Evolutionary conservation across 2,888 invertebrate genomes (phyloP).

Genomic region (Uropetala carovei): DNA sequence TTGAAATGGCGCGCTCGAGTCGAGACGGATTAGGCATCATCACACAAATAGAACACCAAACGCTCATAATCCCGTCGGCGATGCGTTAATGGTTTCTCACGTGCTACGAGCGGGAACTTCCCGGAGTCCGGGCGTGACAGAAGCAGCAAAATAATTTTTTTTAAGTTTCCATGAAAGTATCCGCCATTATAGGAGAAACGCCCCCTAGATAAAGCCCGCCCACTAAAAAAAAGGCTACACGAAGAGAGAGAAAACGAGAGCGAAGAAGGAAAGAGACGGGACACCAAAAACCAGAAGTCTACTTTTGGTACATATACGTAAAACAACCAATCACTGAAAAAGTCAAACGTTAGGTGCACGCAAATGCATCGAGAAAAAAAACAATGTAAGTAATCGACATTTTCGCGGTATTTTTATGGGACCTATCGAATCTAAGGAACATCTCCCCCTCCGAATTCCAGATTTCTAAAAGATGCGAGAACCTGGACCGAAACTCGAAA

Average conservation of each 20-base stretch:
- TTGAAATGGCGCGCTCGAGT: constrained; percentile 3
- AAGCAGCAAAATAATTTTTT: not conserved
- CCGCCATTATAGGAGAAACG: constrained; percentile 17
- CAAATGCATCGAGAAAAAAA: too few species aligned
- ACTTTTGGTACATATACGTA: not conserved
- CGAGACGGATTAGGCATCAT: not conserved
- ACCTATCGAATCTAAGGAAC: too few species aligned
- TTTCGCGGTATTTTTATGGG: too few species aligned
- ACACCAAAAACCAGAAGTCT: not conserved
- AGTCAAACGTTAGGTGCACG: too few species aligned
- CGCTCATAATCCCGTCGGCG: not conserved
- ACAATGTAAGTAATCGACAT: too few species aligned
- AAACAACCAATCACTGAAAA: too few species aligned
- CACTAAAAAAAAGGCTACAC: not conserved
- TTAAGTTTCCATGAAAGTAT: not conserved
- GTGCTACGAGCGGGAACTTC: not conserved
- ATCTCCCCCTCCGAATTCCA: too few species aligned
- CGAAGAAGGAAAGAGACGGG: too few species aligned
- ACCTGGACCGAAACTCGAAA: too few species aligned
- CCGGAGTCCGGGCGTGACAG: too few species aligned
- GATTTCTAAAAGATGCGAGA: too few species aligned
- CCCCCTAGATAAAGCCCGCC: not conserved
- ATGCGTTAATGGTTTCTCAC: not conserved
- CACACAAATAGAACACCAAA: not conserved
- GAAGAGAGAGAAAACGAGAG: too few species aligned